A percentile compares a stretch with the other conserved stretches of the same genome.
phyloP scores from a whole-genome alignment of 2,113 vertebrate genomes.

The Colius striatus region DNA sequence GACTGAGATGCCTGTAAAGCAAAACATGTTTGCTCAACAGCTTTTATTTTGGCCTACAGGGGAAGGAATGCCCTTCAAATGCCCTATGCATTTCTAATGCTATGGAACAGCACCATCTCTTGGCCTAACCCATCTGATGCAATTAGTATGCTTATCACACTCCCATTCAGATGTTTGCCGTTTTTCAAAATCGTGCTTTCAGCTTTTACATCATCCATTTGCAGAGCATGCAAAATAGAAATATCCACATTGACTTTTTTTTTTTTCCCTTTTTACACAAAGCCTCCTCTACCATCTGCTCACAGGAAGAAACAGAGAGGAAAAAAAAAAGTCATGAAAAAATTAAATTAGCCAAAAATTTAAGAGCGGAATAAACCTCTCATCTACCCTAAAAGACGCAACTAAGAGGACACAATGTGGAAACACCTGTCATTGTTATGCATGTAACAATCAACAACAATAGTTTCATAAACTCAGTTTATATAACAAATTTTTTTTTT shows the following conservation, averaged over 20 bases:
- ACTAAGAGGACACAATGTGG: background rate
- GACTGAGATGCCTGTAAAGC: background rate
- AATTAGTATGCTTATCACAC: background rate
- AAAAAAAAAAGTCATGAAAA: background rate
- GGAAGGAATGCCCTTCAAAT: conserved; percentile 2
- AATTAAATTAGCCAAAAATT: background rate
- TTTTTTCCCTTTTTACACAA: background rate
- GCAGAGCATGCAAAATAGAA: background rate
- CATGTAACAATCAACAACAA: no score
- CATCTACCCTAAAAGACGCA: background rate
- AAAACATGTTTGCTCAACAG: background rate
- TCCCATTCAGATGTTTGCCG: background rate
- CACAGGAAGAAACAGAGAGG: background rate
- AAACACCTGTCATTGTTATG: background rate
- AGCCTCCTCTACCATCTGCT: background rate
- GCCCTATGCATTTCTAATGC: background rate
- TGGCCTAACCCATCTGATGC: background rate
- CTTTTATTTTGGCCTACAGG: background rate
- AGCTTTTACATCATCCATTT: conserved; percentile 6
- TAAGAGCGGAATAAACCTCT: background rate
- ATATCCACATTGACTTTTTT: background rate
- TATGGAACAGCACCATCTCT: conserved; percentile 52
- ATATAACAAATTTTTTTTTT: background rate
- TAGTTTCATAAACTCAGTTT: background rate
- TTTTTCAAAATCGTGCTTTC: background rate